Conservation (phyloP, 2,797 vertebrate genomes). For the Gallinago solitaria region DNA sequence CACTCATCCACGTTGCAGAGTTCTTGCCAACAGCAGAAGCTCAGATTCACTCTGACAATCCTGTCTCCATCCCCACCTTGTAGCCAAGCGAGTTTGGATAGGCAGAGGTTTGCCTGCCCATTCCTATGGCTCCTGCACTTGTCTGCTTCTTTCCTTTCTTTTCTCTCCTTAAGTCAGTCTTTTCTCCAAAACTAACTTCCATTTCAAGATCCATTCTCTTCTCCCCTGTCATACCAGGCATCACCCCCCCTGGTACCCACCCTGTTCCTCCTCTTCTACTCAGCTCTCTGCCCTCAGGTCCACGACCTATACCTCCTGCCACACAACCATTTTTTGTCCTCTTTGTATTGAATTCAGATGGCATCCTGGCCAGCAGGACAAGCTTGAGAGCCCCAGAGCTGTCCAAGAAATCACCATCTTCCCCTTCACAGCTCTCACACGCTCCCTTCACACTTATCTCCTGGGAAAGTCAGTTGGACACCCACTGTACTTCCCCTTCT, state of each 20-base stretch:
- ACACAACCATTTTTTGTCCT: not conserved
- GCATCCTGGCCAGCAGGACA: not conserved
- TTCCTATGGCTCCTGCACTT: not conserved
- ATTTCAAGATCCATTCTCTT: not conserved
- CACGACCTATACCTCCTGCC: not conserved
- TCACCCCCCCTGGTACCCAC: not conserved
- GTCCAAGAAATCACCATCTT: not conserved
- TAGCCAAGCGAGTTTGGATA: not conserved
- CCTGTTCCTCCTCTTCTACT: not conserved
- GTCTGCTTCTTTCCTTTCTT: not conserved
- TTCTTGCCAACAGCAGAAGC: not conserved
- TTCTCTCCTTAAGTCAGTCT: not conserved
- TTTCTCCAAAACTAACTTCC: not conserved
- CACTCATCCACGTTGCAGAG: not conserved
- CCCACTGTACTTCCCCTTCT: not conserved
- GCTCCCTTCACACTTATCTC: not conserved
- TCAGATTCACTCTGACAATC: not conserved
- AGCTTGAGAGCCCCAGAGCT: not conserved
- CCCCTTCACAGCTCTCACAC: not conserved
- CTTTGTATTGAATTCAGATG: accelerated
- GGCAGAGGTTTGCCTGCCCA: not conserved
- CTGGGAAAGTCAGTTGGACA: not conserved
- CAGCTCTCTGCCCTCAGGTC: not conserved
- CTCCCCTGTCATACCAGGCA: not conserved
- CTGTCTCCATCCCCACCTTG: not conserved